A percentile compares a stretch with the other conserved stretches of the same genome.
Conservation (phyloP, 1,140 invertebrate genomes). For the Formica selysi region DNA sequence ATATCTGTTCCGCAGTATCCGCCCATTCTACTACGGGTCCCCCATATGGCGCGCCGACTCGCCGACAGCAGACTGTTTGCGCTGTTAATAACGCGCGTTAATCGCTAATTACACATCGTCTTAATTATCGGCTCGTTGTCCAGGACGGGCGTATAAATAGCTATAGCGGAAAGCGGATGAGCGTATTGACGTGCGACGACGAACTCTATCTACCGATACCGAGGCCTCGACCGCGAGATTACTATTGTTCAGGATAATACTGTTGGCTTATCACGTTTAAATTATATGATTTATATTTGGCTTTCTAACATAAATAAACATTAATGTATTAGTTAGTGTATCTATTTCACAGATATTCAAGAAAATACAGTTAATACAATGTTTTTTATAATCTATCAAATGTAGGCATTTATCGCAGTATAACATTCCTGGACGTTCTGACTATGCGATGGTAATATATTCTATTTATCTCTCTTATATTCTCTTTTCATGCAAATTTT, state of each 20-base stretch:
- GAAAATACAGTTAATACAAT: neutral
- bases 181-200: slow-evolving; percentile 23
- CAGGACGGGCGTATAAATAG: slow-evolving; percentile 71
- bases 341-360: neutral
- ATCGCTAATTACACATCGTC: slow-evolving; percentile 77
- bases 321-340: neutral
- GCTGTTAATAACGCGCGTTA: slow-evolving; percentile 69
- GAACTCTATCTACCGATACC: slow-evolving; percentile 33
- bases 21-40: slow-evolving; percentile 27
- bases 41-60: slow-evolving; percentile 54
- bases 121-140: slow-evolving; percentile 78
- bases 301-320: neutral
- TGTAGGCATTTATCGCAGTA: too few species aligned
- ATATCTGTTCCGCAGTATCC: slow-evolving; percentile 34
- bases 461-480: neutral
- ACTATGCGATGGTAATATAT: neutral
- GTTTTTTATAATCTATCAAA: too few species aligned
- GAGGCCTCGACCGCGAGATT: neutral
- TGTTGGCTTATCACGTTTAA: neutral
- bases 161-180: neutral
- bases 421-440: neutral
- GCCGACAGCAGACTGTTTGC: slow-evolving; percentile 63
- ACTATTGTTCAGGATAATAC: neutral
- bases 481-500: neutral
- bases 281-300: neutral